Evolutionary conservation across 64 coral and sea anemone species (phyloP), one percentile per base, ranked within the genome.

Genomic region (Acropora tenuis): DNA sequence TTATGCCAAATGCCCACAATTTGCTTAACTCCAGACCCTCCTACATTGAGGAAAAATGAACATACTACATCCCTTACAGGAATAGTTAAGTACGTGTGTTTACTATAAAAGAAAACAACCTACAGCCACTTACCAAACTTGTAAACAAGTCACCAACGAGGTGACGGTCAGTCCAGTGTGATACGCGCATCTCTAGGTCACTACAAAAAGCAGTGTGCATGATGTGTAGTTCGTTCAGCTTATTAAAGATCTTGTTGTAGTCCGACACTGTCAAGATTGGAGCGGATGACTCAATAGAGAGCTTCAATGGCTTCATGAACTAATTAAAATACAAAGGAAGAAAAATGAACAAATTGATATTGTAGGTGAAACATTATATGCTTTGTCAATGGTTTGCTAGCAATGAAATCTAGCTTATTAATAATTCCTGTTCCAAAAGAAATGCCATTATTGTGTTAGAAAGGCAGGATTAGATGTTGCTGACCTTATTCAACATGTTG

Each of bases 211-310:
- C 86, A 41, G 74, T 88, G 93, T 97, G 95, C 4, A 97, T 97
- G 1, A 74, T 97, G 58, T 93, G 87, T 17, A 97, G 78, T 50
- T 97, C 95, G 78, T 97, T 92, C 17, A 97, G 19, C 78, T 97
- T 97, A 49, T 88, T 90, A 74, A 97, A 97, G 8, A 97, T 97
- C 83, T 97, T 97, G 80, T 97, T 94, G 52, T 88, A 97, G 77
- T 97, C 95, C 47, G 77, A 50, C 55, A 78, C 58, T 73, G 95
- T 93, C 46, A 97, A 75, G 80, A 97, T 88, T 80, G 92, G 95
- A 40, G 83, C 85, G 17, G 95, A 91, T 59, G 95, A 94, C 43
- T 82, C 72, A 59, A 97, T 78, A 9, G 92, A 91, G 47, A 89
- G 59, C 86, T 90, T 83, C 3, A 97, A 61, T 61, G 95, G 92